A percentile compares a stretch with the other conserved stretches of the same genome.
Evolutionary conservation across 92 coral and sea anemone species (phyloP).

Genomic region (Bergia puertoricense): DNA sequence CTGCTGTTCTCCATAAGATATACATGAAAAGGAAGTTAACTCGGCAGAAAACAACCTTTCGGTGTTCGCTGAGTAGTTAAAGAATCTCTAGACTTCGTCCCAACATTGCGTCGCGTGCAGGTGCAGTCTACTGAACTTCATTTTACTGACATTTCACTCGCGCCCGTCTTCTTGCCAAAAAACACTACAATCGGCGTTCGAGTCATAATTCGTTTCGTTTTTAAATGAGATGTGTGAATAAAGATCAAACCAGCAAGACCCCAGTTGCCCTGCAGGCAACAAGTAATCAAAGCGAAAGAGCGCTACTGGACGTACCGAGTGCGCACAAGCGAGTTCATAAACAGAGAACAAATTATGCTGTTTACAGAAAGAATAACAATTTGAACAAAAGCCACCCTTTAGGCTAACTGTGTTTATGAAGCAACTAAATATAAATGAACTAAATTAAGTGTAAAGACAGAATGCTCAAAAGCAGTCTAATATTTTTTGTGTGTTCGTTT

Average conservation of each 20-base stretch:
- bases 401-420: slow-evolving; percentile 21
- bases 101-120: background rate
- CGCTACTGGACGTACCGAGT: slow-evolving; percentile 3
- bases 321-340: background rate
- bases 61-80: background rate
- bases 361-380: slow-evolving; percentile 29
- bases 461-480: slow-evolving; percentile 3
- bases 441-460: slow-evolving; percentile 24
- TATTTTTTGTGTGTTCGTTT: slow-evolving; percentile 17
- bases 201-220: slow-evolving; percentile 23
- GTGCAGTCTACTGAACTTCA: background rate
- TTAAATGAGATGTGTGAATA: background rate
- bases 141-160: background rate
- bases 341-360: slow-evolving; percentile 16
- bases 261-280: background rate
- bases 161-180: background rate
- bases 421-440: slow-evolving; percentile 16
- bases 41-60: background rate
- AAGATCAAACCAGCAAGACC: slow-evolving; percentile 19
- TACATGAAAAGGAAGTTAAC: background rate
- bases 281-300: background rate
- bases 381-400: slow-evolving; percentile 34
- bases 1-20: background rate
- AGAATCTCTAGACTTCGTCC: slow-evolving; percentile 1
- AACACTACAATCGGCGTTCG: background rate